A percentile compares a stretch with the other conserved stretches of the same genome.
phyloP scores from a whole-genome alignment of 2,888 invertebrate genomes.

The Spatulosminthurus flaviceps region DNA sequence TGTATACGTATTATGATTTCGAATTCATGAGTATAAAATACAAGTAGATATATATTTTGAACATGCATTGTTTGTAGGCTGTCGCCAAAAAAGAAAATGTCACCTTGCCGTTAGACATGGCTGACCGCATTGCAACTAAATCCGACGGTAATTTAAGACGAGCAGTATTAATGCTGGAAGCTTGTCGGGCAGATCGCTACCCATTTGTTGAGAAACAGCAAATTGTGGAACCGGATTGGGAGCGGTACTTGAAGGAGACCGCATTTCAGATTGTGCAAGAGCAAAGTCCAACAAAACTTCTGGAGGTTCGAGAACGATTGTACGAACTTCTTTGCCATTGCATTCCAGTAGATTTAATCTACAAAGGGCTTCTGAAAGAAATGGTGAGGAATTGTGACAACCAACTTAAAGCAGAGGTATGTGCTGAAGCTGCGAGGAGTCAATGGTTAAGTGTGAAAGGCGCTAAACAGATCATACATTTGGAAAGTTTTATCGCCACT shows the following conservation, averaged over 20 bases:
- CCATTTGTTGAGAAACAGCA: constrained; percentile 62
- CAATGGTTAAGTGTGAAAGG: constrained; percentile 93
- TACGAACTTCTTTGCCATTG: constrained; percentile 95
- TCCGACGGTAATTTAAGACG: constrained; percentile 89
- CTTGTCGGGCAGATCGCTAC: constrained; percentile 70
- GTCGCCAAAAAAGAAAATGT: constrained; percentile 86
- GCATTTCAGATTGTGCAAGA: constrained; percentile 85
- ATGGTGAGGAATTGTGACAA: constrained; percentile 90
- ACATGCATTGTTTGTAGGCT: constrained; percentile 66
- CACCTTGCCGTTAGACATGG: constrained; percentile 78
- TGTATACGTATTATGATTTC: not conserved
- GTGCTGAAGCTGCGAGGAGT: constrained; percentile 85
- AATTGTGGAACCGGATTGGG: constrained; percentile 86
- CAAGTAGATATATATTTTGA: not conserved
- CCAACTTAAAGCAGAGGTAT: constrained; percentile 84
- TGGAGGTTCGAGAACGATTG: constrained; percentile 84
- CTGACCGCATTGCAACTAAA: constrained; percentile 78
- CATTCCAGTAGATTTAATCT: constrained; percentile 89
- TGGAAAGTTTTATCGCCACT: constrained; percentile 96
- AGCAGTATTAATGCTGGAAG: constrained; percentile 92
- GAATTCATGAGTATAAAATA: not conserved
- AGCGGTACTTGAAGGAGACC: constrained; percentile 84
- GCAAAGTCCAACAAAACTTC: constrained; percentile 84
- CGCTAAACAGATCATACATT: constrained; percentile 93
- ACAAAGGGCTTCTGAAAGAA: constrained; percentile 79